phyloP scores from a whole-genome alignment of 2,113 vertebrate genomes.

The Gallinago paraguaiae region DNA sequence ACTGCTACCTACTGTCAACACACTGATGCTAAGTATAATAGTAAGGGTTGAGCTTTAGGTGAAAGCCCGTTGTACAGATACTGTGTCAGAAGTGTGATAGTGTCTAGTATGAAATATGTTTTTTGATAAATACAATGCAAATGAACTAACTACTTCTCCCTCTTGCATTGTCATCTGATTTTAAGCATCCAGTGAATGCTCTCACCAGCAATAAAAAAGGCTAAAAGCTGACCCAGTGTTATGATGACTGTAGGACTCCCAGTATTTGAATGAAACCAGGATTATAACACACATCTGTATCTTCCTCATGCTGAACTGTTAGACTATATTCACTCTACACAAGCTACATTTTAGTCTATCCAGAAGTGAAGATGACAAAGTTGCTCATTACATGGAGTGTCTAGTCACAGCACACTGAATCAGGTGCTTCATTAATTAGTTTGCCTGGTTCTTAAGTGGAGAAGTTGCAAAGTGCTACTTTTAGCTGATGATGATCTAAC shows the following conservation, averaged over 20 bases:
- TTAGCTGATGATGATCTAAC: neutral
- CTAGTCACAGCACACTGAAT: neutral
- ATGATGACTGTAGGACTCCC: neutral
- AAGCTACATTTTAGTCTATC: neutral
- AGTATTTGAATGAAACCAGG: neutral
- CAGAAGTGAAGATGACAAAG: neutral
- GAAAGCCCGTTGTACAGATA: neutral
- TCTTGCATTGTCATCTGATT: neutral
- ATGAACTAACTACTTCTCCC: neutral
- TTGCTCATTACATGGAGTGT: fast-evolving
- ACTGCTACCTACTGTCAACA: neutral
- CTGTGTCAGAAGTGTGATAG: neutral
- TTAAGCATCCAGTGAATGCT: neutral
- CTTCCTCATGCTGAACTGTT: neutral
- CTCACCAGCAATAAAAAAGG: neutral
- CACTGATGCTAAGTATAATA: neutral
- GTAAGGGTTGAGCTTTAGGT: neutral
- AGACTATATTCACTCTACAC: neutral
- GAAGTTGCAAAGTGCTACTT: neutral
- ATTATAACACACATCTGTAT: neutral
- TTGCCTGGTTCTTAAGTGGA: neutral
- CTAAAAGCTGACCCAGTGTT: neutral
- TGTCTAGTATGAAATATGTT: neutral
- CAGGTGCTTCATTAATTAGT: neutral
- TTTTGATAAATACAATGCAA: neutral